Percentiles rank a stretch among this genome's conserved stretches.
Conservation (phyloP, 2,797 vertebrate species). For the Leptatherina wallacei region DNA sequence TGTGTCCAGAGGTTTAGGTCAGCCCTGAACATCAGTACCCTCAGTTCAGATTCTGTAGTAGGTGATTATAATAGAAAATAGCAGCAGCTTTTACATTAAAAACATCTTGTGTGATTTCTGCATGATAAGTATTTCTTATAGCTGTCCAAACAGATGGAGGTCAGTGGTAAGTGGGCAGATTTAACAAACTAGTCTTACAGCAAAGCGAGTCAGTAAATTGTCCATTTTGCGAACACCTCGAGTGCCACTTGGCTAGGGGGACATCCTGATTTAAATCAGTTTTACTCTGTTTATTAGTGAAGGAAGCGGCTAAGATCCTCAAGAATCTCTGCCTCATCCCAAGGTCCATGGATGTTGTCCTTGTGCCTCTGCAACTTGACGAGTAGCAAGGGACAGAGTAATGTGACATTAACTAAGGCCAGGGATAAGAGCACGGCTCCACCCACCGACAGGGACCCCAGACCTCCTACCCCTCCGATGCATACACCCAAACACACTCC, state of each 20-base stretch:
- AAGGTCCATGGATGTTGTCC: slow-evolving; percentile 97
- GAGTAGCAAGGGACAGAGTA: slow-evolving; percentile 92
- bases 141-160: neutral
- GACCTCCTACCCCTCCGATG: slow-evolving; percentile 80
- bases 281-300: slow-evolving; percentile 59
- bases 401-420: slow-evolving; percentile 85
- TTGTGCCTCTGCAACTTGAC: slow-evolving; percentile 92
- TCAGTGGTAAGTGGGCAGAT: neutral
- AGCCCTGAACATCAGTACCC: slow-evolving; percentile 11
- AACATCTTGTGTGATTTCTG: slow-evolving; percentile 13
- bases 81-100: slow-evolving; percentile 24
- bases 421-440: slow-evolving; percentile 87
- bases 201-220: neutral
- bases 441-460: slow-evolving; percentile 84
- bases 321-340: slow-evolving; percentile 98
- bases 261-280: neutral
- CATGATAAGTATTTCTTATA: slow-evolving; percentile 5
- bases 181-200: slow-evolving; percentile 12
- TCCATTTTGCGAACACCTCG: neutral
- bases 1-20: slow-evolving; percentile 13
- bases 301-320: slow-evolving; percentile 92
- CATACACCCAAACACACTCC: slow-evolving; percentile 87
- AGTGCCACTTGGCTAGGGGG: neutral
- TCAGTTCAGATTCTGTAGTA: slow-evolving; percentile 16
- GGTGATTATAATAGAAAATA: slow-evolving; percentile 15